phyloP scores from a whole-genome alignment of 2,797 vertebrate species.

The Dicrostonyx torquatus region DNA sequence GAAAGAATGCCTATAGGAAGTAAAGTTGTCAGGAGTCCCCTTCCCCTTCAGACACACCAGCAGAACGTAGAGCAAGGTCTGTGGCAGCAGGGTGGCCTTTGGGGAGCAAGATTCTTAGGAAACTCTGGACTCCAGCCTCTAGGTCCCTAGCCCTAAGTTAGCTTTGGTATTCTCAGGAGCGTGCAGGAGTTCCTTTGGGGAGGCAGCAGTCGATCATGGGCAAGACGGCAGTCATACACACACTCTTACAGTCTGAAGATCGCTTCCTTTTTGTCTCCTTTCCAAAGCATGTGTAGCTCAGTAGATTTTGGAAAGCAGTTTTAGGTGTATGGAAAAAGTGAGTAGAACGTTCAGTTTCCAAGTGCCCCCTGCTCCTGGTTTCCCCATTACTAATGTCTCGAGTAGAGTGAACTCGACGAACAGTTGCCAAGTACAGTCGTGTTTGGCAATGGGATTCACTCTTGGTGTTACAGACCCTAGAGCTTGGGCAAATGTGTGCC shows the following conservation, averaged over 20 bases:
- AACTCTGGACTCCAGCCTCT: background rate
- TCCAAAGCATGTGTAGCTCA: background rate
- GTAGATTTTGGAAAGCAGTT: background rate
- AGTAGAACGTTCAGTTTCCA: slow-evolving; percentile 18
- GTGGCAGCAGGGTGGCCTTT: background rate
- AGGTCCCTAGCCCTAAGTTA: background rate
- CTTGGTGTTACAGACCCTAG: background rate
- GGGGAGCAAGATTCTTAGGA: background rate
- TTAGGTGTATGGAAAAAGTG: slow-evolving; percentile 7
- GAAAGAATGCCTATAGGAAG: background rate
- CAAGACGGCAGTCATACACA: background rate
- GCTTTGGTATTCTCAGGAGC: background rate
- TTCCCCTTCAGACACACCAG: background rate
- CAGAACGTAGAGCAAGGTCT: background rate
- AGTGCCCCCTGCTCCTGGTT: background rate
- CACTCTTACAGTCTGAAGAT: background rate
- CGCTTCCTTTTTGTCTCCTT: background rate
- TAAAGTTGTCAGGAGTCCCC: background rate
- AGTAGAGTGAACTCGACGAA: background rate
- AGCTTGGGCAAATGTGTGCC: background rate
- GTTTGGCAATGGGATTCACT: background rate
- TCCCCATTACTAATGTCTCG: background rate
- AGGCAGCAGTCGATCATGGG: background rate
- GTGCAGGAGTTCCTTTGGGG: background rate
- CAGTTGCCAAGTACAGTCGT: background rate